phyloP scores from a whole-genome alignment of 2,888 invertebrate genomes.

The Penaeus monodon region DNA sequence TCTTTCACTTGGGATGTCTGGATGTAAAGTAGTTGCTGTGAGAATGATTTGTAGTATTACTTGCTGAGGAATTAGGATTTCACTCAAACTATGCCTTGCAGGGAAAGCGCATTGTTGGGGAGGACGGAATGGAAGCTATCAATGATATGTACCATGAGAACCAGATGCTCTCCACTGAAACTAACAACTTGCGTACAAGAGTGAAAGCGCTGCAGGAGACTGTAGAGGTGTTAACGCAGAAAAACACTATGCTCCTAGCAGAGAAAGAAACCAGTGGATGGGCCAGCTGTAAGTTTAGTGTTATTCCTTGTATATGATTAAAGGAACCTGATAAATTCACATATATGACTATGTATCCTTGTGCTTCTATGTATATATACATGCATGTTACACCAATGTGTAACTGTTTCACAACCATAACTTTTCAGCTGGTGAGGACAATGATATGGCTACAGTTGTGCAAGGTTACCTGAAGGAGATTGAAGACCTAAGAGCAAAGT shows the following conservation, averaged over 20 bases:
- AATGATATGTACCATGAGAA: constrained; percentile 98
- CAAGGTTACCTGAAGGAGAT: constrained; percentile 91
- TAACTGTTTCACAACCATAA: background rate
- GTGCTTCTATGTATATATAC: no score
- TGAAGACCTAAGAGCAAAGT: constrained; percentile 87
- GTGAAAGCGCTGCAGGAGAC: constrained; percentile 96
- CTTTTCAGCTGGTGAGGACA: constrained; percentile 70
- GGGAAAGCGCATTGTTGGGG: constrained; percentile 89
- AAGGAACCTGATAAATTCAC: background rate
- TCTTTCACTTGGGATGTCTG: constrained; percentile 4
- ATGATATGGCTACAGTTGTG: constrained; percentile 78
- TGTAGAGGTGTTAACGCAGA: constrained; percentile 85
- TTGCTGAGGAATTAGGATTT: constrained; percentile 29
- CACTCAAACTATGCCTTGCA: constrained; percentile 68
- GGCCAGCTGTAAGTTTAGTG: constrained; percentile 70
- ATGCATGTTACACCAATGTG: no score
- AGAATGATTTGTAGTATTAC: background rate
- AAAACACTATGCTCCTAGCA: constrained; percentile 85
- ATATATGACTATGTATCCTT: no score
- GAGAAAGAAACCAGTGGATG: constrained; percentile 81
- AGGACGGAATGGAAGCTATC: constrained; percentile 87
- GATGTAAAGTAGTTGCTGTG: background rate
- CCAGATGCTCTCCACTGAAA: constrained; percentile 89
- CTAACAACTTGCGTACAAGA: constrained; percentile 86
- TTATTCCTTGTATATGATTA: background rate